phyloP scores from a whole-genome alignment of 37 sponge, comb jelly and placozoan species.

The Axinella damicornis region DNA sequence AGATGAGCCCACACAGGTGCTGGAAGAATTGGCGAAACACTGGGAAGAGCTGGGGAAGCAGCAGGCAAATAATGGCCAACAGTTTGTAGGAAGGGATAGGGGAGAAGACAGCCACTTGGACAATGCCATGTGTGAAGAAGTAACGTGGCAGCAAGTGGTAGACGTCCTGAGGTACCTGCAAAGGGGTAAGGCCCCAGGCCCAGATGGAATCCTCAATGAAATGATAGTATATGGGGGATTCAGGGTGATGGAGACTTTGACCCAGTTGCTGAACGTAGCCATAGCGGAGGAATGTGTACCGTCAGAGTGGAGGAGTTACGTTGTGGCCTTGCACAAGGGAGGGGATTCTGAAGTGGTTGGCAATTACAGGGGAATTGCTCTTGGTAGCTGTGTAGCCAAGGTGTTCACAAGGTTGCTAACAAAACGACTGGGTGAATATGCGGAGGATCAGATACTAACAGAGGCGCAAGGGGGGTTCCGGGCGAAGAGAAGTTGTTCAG shows the following conservation, averaged over 20 bases:
- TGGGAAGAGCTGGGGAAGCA: no score
- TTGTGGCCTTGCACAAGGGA: conserved; percentile 24
- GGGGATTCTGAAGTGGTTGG: neutral
- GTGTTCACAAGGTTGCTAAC: conserved; percentile 18
- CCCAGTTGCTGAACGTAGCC: neutral
- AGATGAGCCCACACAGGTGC: no score
- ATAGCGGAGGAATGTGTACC: neutral
- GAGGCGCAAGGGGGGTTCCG: conserved; percentile 35
- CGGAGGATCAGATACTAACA: neutral
- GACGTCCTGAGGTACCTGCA: conserved; percentile 11
- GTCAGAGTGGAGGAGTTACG: conserved; percentile 20
- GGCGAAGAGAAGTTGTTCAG: conserved; percentile 20
- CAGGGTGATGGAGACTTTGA: conserved; percentile 1
- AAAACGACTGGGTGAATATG: neutral
- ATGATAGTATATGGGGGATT: conserved; percentile 22
- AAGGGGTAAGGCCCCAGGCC: conserved; percentile 9
- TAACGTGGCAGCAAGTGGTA: conserved; percentile 15
- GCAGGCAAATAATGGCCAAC: no score
- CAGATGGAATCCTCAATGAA: conserved; percentile 8
- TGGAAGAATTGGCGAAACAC: no score
- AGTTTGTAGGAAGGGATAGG: no score
- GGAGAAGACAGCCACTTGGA: no score
- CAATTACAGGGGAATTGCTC: conserved; percentile 26
- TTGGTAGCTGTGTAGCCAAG: conserved; percentile 17
- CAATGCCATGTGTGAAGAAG: no score